phyloP scores from a whole-genome alignment of 2,797 vertebrate species.

The Amniataba percoides region DNA sequence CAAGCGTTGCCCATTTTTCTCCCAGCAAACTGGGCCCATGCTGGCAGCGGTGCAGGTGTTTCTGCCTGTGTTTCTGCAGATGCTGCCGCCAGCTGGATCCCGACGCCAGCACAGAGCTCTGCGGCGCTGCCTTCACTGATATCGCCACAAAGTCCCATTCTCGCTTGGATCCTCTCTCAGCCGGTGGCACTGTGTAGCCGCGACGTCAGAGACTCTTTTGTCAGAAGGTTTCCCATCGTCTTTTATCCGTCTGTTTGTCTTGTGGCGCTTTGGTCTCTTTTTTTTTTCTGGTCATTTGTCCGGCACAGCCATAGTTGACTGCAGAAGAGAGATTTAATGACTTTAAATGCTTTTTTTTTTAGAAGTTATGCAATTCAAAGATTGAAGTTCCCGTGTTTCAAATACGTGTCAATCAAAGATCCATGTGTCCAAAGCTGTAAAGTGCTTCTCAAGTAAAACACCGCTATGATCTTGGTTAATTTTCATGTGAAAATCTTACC shows the following conservation, averaged over 20 bases:
- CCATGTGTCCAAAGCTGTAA: too few species aligned
- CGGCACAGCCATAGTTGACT: too few species aligned
- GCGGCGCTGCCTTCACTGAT: conserved; percentile 13
- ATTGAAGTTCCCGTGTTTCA: too few species aligned
- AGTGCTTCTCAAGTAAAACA: neutral
- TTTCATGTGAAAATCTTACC: too few species aligned
- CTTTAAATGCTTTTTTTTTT: too few species aligned
- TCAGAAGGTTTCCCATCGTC: neutral
- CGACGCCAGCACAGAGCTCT: neutral
- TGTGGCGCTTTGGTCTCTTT: neutral
- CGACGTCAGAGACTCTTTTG: conserved; percentile 6
- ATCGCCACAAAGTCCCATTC: neutral
- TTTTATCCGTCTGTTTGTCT: neutral
- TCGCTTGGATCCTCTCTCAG: neutral
- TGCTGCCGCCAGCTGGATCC: conserved; percentile 7
- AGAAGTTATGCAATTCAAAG: neutral
- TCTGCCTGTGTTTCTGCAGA: conserved; percentile 14
- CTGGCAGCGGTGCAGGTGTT: conserved; percentile 8
- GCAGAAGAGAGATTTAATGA: too few species aligned
- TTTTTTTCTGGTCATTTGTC: neutral
- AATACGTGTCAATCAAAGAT: too few species aligned
- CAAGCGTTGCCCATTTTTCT: neutral
- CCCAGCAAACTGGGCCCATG: neutral
- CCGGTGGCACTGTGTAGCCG: neutral
- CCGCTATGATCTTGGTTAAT: neutral